Base-by-base conservation (phyloP, 1,140 invertebrate genomes). In the Lethocerus indicus region DNA sequence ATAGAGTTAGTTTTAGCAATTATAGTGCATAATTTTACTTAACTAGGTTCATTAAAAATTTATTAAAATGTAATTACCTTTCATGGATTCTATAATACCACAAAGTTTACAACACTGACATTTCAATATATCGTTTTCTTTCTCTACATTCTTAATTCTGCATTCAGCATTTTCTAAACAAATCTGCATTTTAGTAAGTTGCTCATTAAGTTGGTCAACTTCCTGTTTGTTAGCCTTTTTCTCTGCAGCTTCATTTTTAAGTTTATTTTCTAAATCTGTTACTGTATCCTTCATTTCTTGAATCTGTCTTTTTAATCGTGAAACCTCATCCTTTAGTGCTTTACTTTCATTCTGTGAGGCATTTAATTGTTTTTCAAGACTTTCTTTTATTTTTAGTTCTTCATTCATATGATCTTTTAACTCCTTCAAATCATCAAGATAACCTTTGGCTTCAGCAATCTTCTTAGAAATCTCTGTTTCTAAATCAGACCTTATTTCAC, bases 81-180 rank as follows among this genome's bases (percentile, higher is more conserved):
- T 52, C 44, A 47, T 46, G 13, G 50, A 28, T 41, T 52, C 50
- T 1, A 52, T 26, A 28, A 52, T 47, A 13, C 29, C 26, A n/a
- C 27, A 23, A 1, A 52, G 43, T 41, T 46, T 48, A 23, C 36
- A 47, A 13, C 18, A 20, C 41, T 43, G 41, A 23, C 6, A 25
- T 25, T 40, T 25, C 3, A 24, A 25, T 1, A 42, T 18, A 14
- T n/a, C 18, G 6, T n/a, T 35, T 24, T 49, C 48, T 29, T 42
- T 28, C 24, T 49, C 37, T 28, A 49, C 20, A 7, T 26, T 39
- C 1, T 27, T 27, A 20, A 49, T 41, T 21, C 43, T 36, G n/a
- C 35, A 24, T n/a, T 35, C n/a, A n/a, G 27, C 24, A 1, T 13
- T 42, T 18, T 49, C 23, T 28, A 39, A 25, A 2, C 27, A 25